A percentile compares a stretch with the other conserved stretches of the same genome.
Conservation (phyloP, 2,113 vertebrate genomes). For the Petromus typicus region DNA sequence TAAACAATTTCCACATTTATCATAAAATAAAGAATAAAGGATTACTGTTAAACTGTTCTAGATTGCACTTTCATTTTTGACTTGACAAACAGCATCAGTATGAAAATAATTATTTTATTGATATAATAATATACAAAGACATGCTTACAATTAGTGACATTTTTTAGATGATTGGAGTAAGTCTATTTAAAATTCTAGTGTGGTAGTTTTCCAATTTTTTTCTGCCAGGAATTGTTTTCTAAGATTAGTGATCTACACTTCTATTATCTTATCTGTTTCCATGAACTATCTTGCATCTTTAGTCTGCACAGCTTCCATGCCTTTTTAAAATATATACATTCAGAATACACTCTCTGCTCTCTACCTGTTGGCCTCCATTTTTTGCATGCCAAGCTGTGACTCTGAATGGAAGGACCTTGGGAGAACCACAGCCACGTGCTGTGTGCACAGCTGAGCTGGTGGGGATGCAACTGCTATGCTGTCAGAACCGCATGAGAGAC, state of each 20-base stretch:
- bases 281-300: constrained; percentile 11
- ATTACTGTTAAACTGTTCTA: constrained; percentile 15
- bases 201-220: constrained; percentile 33
- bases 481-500: background rate
- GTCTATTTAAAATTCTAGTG: constrained; percentile 20
- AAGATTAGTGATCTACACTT: background rate
- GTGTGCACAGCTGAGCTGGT: background rate
- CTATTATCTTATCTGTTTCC: background rate
- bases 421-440: background rate
- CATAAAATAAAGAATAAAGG: constrained; percentile 30
- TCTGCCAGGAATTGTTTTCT: constrained; percentile 19
- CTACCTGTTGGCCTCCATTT: background rate
- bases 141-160: background rate
- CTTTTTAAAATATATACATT: background rate
- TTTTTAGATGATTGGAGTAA: background rate
- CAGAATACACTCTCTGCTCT: background rate
- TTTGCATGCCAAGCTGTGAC: background rate
- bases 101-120: background rate
- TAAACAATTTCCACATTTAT: background rate
- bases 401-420: background rate
- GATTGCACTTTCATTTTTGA: background rate
- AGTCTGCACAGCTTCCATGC: background rate
- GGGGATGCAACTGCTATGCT: background rate
- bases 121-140: constrained; percentile 7
- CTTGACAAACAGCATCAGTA: background rate